Evolutionary conservation across 2,113 vertebrate genomes (phyloP).

Genomic region (Polypterus bichir): DNA sequence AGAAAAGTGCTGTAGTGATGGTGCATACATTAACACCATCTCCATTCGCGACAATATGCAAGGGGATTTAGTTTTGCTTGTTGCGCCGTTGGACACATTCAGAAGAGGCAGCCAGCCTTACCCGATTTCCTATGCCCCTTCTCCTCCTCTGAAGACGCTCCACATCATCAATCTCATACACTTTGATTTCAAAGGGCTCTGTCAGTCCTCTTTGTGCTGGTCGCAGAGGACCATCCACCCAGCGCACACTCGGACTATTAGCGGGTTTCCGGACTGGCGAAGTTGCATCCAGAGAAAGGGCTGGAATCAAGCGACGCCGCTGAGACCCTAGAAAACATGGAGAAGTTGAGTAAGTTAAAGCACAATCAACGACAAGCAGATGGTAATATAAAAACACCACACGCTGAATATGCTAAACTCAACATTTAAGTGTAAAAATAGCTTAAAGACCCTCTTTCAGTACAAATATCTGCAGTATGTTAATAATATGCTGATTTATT

Average conservation of each 20-base stretch:
- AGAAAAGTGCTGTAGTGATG: too few relatives aligned
- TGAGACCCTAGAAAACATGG: constrained; percentile 61
- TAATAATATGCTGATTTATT: too few relatives aligned
- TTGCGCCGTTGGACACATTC: background rate
- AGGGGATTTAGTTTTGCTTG: background rate
- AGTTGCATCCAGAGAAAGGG: constrained; percentile 67
- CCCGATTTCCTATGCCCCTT: constrained; percentile 57
- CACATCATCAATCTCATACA: constrained; percentile 96
- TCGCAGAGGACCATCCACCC: constrained; percentile 85
- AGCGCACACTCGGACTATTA: constrained; percentile 67
- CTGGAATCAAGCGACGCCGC: constrained; percentile 77
- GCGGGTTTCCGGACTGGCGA: constrained; percentile 72
- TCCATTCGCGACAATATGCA: too few relatives aligned
- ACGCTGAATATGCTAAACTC: too few relatives aligned
- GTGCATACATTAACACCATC: too few relatives aligned
- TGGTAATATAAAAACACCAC: background rate
- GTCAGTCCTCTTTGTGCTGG: constrained; percentile 51
- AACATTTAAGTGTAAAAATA: too few relatives aligned
- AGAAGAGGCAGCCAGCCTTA: constrained; percentile 30
- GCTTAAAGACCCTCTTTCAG: too few relatives aligned
- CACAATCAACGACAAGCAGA: background rate
- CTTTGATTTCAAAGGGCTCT: constrained; percentile 93
- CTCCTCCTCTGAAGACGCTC: constrained; percentile 79
- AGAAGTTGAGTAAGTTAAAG: background rate
- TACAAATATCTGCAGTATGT: too few relatives aligned